Base-by-base conservation (phyloP, 2,797 vertebrate species). In the Poecilia picta region DNA sequence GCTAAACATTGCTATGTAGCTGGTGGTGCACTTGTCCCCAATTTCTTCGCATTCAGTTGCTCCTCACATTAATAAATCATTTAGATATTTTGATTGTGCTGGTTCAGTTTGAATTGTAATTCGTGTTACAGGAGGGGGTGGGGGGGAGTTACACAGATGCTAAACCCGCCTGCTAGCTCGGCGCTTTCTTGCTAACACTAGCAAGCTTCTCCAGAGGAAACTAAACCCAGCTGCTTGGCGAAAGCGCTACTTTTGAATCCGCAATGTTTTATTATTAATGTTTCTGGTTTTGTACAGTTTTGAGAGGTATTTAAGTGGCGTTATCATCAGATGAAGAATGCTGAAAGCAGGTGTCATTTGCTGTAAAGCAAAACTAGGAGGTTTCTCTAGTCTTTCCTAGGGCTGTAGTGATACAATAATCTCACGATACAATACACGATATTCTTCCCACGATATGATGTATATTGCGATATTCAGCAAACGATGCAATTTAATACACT, bases 191-290 rank as follows among this genome's bases (percentile, higher is more conserved):
- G 83, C 83, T 87, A 83, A 72, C 55, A 81, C 68, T 87, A 85
- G 83, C 81, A 78, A 78, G 79, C 25, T 72, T 25, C 70, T 64
- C 43, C 68, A 62, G 39, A 78, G 79, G 72, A 75, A 72, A 87
- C 7, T 75, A 83, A 62, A 77, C 78, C 49, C 74, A 45, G 46
- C 84, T 62, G 55, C 80, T 36, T 81, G 78, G 83, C 90, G 91
- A 91, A 86, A 91, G 90, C 85, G 83, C 89, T 88, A 47, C 84
- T 88, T 70, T 87, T 87, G 72, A 93, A 91, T 89, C 92, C 90
- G 79, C 82, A 66, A 28, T 79, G 75, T 33, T 23, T 43, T 18
- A 4, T 39, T 66, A 7, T 45, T 41, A 20, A 36, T 18, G 8
- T 75, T 59, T 31, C 13, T 2, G 11, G 20, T 81, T 45, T 36